These are phyloP conservation scores for Encarsia formosa DNA, from an alignment of 2,888 invertebrate genomes.

Conservation along the genomic window DNA sequence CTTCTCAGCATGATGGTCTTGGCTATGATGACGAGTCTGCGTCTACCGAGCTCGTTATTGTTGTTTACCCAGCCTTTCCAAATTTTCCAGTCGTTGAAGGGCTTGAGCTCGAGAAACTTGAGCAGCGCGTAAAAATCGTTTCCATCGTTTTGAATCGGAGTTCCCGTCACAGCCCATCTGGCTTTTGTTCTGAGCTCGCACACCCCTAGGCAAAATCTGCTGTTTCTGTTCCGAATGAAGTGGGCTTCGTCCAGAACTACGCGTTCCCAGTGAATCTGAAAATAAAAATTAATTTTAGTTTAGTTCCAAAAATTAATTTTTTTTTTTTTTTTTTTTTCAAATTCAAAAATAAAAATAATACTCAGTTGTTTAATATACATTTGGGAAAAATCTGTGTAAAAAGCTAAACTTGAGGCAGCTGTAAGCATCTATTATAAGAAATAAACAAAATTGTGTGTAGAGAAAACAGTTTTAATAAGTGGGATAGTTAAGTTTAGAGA, in stretches of 20 bases:
- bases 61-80: constrained; percentile 9
- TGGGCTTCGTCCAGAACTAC: constrained; percentile 23
- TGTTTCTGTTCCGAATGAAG: constrained; percentile 11
- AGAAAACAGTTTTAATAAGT: too few relatives aligned
- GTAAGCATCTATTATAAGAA: too few relatives aligned
- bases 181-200: constrained; percentile 9
- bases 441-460: too few relatives aligned
- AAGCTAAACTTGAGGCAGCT: too few relatives aligned
- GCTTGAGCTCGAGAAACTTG: constrained; percentile 14
- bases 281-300: neutral
- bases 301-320: too few relatives aligned
- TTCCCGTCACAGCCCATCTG: constrained; percentile 22
- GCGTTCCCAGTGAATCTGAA: constrained; percentile 20
- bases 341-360: too few relatives aligned
- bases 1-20: constrained; percentile 16
- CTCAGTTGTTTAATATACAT: too few relatives aligned
- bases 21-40: constrained; percentile 5
- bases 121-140: constrained; percentile 13
- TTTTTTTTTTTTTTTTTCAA: too few relatives aligned
- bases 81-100: constrained; percentile 9
- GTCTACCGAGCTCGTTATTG: neutral
- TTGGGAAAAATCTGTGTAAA: too few relatives aligned
- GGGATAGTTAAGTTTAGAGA: too few relatives aligned
- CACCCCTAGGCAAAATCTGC: neutral
- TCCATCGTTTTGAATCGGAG: constrained; percentile 20